phyloP scores from a whole-genome alignment of 1,140 invertebrate genomes.

The Zelostemma sp. region DNA sequence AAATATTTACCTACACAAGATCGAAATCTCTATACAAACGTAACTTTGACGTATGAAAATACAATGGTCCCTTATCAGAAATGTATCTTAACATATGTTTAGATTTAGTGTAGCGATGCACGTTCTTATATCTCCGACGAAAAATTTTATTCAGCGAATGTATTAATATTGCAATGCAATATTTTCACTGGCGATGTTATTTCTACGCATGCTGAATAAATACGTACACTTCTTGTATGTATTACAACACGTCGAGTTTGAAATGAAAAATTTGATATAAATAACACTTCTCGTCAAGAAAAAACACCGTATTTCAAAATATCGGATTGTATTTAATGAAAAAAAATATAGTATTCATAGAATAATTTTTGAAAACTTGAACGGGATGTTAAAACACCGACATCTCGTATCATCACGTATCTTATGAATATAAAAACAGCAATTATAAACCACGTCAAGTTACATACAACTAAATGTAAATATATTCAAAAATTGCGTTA shows the following conservation, averaged over 20 bases:
- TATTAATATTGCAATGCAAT: constrained; percentile 39
- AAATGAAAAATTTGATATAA: no score
- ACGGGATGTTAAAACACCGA: no score
- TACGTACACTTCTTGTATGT: constrained; percentile 49
- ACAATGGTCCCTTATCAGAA: constrained; percentile 11
- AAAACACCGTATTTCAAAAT: no score
- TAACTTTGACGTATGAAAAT: constrained; percentile 12
- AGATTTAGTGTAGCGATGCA: no score
- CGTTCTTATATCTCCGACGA: no score
- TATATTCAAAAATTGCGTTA: constrained; percentile 27
- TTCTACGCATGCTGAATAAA: constrained; percentile 57
- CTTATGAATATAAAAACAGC: constrained; percentile 21
- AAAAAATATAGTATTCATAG: no score
- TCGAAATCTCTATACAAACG: no score
- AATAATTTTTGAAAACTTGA: no score
- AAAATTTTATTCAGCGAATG: constrained; percentile 5
- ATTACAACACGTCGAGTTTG: constrained; percentile 30
- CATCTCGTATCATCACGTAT: not conserved
- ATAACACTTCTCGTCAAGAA: no score
- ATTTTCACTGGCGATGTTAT: constrained; percentile 35
- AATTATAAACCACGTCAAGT: constrained; percentile 22
- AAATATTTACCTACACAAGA: constrained; percentile 9
- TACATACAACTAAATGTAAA: constrained; percentile 33
- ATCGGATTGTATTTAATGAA: no score
- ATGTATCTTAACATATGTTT: no score